Evolutionary conservation across 2,797 vertebrate genomes (phyloP).

Genomic region (Lacerta viridis): DNA sequence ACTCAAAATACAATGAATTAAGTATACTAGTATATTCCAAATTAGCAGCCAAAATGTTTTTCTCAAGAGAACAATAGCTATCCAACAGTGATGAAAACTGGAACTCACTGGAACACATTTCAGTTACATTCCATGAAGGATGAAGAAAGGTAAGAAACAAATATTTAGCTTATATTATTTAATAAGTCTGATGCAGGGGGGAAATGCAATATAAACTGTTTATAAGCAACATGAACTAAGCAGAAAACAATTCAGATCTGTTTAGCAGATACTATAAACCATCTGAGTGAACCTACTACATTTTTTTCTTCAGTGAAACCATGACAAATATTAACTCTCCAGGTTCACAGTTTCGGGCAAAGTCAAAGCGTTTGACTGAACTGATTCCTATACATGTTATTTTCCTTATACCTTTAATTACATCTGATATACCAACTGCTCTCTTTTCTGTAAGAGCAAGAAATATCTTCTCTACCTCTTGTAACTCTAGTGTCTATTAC

Average conservation of each 20-base stretch:
- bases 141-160: not conserved
- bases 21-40: not conserved
- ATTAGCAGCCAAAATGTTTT: not conserved
- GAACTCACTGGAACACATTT: not conserved
- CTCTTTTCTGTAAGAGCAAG: not conserved
- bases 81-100: not conserved
- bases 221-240: not conserved
- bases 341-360: not conserved
- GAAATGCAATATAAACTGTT: not conserved
- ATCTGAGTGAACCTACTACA: not conserved
- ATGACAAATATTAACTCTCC: not conserved
- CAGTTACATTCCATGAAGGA: slow-evolving; percentile 17
- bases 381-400: not conserved
- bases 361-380: not conserved
- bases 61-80: not conserved
- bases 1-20: not conserved
- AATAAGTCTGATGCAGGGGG: slow-evolving; percentile 17
- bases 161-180: slow-evolving; percentile 20
- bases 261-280: not conserved
- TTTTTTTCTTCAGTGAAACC: not conserved
- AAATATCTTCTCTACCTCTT: not conserved
- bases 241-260: not conserved
- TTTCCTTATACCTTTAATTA: not conserved
- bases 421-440: slow-evolving; percentile 1
- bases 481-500: not conserved